Base-by-base conservation (phyloP, 2,797 vertebrate genomes). In the Carapus acus region DNA sequence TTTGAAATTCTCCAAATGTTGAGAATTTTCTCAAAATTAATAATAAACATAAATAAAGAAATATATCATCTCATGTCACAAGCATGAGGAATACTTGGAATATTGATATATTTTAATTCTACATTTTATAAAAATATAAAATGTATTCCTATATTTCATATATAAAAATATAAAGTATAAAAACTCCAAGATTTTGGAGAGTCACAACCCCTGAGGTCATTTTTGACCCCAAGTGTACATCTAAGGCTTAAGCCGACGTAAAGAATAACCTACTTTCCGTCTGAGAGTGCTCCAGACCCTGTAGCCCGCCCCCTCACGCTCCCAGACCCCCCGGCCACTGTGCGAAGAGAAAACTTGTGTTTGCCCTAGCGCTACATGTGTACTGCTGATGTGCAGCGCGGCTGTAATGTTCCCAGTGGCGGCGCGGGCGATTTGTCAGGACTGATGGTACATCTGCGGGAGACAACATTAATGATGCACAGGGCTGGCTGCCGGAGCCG, bases 191-290 rank as follows among this genome's bases (percentile, higher is more conserved):
- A n/a, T n/a, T n/a, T n/a, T n/a, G n/a, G n/a, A n/a, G n/a, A n/a
- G n/a, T n/a, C n/a, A n/a, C n/a, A n/a, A n/a, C n/a, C n/a, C n/a
- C n/a, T n/a, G n/a, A n/a, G n/a, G n/a, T n/a, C n/a, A n/a, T n/a
- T n/a, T n/a, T n/a, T n/a, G n/a, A n/a, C n/a, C n/a, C n/a, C n/a
- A n/a, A n/a, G n/a, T n/a, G n/a, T n/a, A n/a, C n/a, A 82, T 84
- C 69, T 73, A 83, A 82, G 79, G 73, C 82, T 85, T 77, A 83
- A 78, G 45, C 56, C 56, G n/a, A 43, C 78, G 72, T 81, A 27
- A 78, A 79, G 47, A 57, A 65, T 69, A 72, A 56, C 66, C 66
- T 63, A 54, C 62, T 69, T 73, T 74, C 53, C 65, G 40, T 46
- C 34, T 45, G 22, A 20, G 34, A 74, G 75, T 82, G 68, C 79